Evolutionary conservation across 2,113 vertebrate genomes (phyloP), one percentile per base, ranked within the genome.

Genomic region (Dolichotis patagonum): DNA sequence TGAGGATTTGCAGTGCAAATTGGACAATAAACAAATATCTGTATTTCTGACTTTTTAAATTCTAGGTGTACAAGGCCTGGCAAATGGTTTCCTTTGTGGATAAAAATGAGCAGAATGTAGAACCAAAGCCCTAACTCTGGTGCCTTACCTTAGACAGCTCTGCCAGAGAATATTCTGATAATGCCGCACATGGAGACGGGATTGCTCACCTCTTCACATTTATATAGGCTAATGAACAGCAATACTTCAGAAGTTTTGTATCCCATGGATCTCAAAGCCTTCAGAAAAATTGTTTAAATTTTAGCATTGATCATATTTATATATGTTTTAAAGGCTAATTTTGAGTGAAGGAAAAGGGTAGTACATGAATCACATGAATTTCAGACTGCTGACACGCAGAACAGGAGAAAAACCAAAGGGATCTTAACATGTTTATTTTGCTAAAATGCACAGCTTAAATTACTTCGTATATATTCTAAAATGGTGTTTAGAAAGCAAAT

Each of bases 351-450:
- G 22, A 92, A 96, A 35, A 28, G 2, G n/a, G 41, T 41, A 1
- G 9, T 65, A 26, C 77, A 83, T 63, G 80, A 93, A 84, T 17
- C 30, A 85, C 90, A 88, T 60, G 78, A 38, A 2, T 83, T 94
- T 49, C 13, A 91, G 26, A 65, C 91, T 52, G 24, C 49, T 93
- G 62, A 82, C 22, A n/a, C 43, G 19, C 10, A 87, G 22, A 80
- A 80, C 5, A 75, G 88, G 1, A 67, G 7, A 85, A 5, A 95
- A 82, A 69, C 3, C 63, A 77, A 91, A 73, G 8, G 32, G 11
- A 16, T 32, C 85, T 96, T 94, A 67, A 85, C 86, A 71, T 10
- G 88, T 81, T 83, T 96, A 3, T 94, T 43, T 91, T 84, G 43
- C n/a, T 88, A 88, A 95, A 85, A 92, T 92, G 32, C 16, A 58